Base-by-base conservation (phyloP, 2,888 invertebrate species). In the Stenoptilia bipunctidactyla region DNA sequence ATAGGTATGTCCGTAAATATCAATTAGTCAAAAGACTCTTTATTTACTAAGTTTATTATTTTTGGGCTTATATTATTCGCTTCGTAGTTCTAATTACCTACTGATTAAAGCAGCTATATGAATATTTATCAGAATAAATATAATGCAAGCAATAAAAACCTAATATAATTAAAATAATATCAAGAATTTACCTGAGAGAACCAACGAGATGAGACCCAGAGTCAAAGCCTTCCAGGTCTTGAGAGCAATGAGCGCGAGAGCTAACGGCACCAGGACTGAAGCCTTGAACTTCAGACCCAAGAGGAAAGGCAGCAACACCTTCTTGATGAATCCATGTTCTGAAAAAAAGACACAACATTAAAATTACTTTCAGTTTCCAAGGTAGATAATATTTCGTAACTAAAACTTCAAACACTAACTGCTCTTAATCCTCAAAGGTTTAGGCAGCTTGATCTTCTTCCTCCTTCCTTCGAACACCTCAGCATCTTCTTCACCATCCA, bases 201-300 rank as follows among this genome's bases (percentile, higher is more conserved):
- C 94, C 60, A 94, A 76, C 1, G 94, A 94, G 44, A 94, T 87
- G 2, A 94, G 88, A 45, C 93, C 94, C 49, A 94, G 85, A 6
- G 94, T 94, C 52, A 94, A 82, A 34, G 94, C 94, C 69, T 94
- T 94, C 94, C 94, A 94, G 12, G 94, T 93, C 72, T 94, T 94
- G 41, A 94, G 82, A 0, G 94, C 94, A 57, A 94, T 94, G 43
- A 94, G 76, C 27, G 92, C 92, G 42, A 94, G 84, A 10, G 92
- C 92, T 45, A 94, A 70, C 0, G 94, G 94, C 34, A 93, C 92
- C 54, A 94, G 69, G 20, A 93, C 92, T 13, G 93, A 92, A 38
- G 93, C 90, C 74, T 94, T 94, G 85, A 94, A 92, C 70, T 94
- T 94, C 47, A 94, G 80, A 47, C 94, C 94, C 52, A 94, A 82